Base-by-base conservation (phyloP, 2,113 vertebrate genomes). In the Forbesichthys papilliferus region DNA sequence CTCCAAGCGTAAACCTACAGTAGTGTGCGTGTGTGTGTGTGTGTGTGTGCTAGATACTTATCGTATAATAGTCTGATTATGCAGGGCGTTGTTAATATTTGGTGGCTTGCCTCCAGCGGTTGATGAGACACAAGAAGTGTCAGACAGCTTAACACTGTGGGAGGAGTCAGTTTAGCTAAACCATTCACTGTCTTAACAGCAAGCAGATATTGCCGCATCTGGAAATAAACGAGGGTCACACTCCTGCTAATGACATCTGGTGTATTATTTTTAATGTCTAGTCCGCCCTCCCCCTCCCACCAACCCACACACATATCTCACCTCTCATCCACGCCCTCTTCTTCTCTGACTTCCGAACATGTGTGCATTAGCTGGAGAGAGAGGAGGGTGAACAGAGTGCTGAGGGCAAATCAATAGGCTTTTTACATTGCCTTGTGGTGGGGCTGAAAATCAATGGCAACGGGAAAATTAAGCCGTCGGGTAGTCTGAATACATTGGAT, bases 401-500 rank as follows among this genome's bases (percentile, higher is more conserved):
- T 64, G 62, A 48, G 69, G 27, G 66, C 64, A 77, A 77, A 89
- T 92, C 89, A 81, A 89, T 91, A 87, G 60, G 42, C 75, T 86
- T 73, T 27, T 75, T 87, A 80, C 79, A 61, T 59, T 63, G 78
- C 74, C 82, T 78, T 73, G 77, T 80, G 78, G 82, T 66, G 33
- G 54, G n/a, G 63, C 68, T 61, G 61, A 56, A 82, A 87, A 91
- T 91, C 86, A 82, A 91, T 90, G 75, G 61, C 64, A 82, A 83
- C 18, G 58, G 87, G 83, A 87, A 27, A 90, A 89, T 84, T 67
- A 90, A 87, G 82, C 77, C 71, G 74, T 27, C 27, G 2, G 27
- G 27, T 90, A 78, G 80, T 86, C 80, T 86, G 86, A 90, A 91
- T 89, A 88, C 82, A 86, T 85, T 79, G 75, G 79, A 75, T 62